These are phyloP conservation scores for Pseudeuparius sepicola DNA, from an alignment of 2,888 invertebrate species.

Conservation along the genomic window DNA sequence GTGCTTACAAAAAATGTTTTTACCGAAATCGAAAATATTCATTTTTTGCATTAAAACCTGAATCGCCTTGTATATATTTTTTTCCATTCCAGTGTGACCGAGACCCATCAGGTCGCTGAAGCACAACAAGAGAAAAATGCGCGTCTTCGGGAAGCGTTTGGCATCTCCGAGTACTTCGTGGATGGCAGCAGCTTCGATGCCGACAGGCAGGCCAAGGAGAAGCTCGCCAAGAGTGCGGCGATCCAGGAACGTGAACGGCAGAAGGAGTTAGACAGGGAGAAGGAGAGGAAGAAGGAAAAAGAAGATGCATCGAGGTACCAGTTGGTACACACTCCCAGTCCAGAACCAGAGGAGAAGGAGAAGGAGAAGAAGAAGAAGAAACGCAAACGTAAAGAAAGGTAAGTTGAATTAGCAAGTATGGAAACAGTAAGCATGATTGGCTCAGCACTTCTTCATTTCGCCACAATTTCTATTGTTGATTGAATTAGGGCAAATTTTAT, in stretches of 20 bases:
- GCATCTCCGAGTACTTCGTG: constrained; percentile 86
- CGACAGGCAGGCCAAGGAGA: constrained; percentile 55
- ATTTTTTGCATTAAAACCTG: too few species aligned
- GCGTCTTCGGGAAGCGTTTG: constrained; percentile 85
- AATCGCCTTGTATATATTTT: too few species aligned
- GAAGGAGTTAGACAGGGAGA: constrained; percentile 39
- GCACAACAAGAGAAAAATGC: constrained; percentile 95
- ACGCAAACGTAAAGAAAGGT: constrained; percentile 65
- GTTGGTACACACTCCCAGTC: constrained; percentile 66
- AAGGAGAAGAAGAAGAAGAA: constrained; percentile 49
- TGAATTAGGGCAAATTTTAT: too few species aligned
- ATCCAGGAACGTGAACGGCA: constrained; percentile 37
- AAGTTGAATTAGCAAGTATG: constrained; percentile 23
- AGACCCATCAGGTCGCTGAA: constrained; percentile 92
- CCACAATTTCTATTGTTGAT: too few species aligned
- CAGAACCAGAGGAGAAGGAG: constrained; percentile 37
- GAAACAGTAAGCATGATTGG: neutral
- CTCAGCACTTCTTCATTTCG: too few species aligned
- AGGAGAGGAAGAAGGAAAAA: constrained; percentile 43
- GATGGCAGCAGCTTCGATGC: constrained; percentile 89
- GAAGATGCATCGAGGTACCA: constrained; percentile 49
- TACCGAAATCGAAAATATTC: too few species aligned
- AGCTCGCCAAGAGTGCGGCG: constrained; percentile 41
- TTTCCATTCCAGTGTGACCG: constrained; percentile 77
- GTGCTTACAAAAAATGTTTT: too few species aligned